Conservation (phyloP, 2,888 invertebrate genomes). For the Cephus pulcher region DNA sequence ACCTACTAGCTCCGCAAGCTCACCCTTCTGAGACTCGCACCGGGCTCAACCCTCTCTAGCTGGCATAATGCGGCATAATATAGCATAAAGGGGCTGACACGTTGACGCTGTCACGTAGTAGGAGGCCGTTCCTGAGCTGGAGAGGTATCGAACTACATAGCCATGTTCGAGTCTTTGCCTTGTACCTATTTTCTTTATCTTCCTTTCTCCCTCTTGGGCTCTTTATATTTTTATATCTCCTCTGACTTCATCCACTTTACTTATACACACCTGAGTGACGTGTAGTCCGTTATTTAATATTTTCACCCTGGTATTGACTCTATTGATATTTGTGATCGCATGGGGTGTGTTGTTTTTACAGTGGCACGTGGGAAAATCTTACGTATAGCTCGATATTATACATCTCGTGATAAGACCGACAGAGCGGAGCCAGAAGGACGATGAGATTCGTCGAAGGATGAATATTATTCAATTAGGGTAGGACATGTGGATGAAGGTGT, state of each 20-base stretch:
- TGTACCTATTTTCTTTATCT: neutral
- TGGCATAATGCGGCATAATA: neutral
- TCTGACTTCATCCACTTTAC: neutral
- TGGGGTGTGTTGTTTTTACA: neutral
- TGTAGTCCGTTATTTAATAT: neutral
- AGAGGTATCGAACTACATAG: neutral
- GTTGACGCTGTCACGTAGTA: slow-evolving; percentile 9
- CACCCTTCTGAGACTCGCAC: neutral
- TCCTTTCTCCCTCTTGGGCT: neutral
- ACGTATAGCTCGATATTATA: neutral
- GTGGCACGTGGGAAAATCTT: neutral
- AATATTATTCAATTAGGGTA: neutral
- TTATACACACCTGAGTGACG: neutral
- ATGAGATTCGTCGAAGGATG: neutral
- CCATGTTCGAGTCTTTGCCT: neutral
- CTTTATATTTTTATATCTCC: neutral
- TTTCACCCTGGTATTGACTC: neutral
- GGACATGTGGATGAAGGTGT: neutral
- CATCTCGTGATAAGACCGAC: neutral
- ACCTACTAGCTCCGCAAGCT: neutral
- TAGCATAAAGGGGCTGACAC: slow-evolving; percentile 10
- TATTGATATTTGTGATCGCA: neutral
- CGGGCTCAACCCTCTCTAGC: neutral
- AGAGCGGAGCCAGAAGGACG: neutral
- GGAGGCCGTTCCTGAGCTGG: neutral